These are phyloP conservation scores for Nezara viridula DNA, from an alignment of 2,888 invertebrate species.

Conservation along the genomic window DNA sequence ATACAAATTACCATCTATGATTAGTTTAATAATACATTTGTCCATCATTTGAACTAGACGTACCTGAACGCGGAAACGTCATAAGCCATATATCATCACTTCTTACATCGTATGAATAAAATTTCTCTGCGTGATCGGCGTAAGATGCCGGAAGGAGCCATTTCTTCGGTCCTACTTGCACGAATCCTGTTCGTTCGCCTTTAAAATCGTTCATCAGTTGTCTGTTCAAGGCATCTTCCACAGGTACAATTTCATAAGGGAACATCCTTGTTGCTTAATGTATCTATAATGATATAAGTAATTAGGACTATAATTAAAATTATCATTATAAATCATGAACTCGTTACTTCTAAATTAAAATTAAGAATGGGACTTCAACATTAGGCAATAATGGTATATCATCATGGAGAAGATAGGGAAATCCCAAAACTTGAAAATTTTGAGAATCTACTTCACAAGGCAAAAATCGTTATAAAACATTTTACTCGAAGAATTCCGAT, in stretches of 20 bases:
- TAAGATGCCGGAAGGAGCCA: slow-evolving; percentile 82
- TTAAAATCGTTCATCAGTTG: slow-evolving; percentile 71
- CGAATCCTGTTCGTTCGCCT: slow-evolving; percentile 74
- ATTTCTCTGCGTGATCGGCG: slow-evolving; percentile 74
- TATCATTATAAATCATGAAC: neutral
- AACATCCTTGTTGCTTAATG: slow-evolving; percentile 58
- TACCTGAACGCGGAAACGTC: slow-evolving; percentile 82
- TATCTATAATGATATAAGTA: neutral
- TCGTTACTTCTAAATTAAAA: too few species aligned
- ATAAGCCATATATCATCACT: slow-evolving; percentile 80
- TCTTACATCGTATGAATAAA: slow-evolving; percentile 77
- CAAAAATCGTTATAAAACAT: too few species aligned
- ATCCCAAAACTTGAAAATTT: too few species aligned
- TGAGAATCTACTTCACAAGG: too few species aligned
- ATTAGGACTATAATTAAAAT: neutral
- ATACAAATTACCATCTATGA: neutral
- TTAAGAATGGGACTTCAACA: too few species aligned
- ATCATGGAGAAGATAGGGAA: too few species aligned
- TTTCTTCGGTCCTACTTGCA: slow-evolving; percentile 81
- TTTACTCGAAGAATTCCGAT: too few species aligned
- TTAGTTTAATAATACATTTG: neutral
- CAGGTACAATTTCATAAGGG: slow-evolving; percentile 63
- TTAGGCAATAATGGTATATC: too few species aligned
- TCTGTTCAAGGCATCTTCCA: slow-evolving; percentile 61
- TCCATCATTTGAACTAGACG: neutral